Conservation (phyloP, 2,797 vertebrate genomes). For the Melopsittacus undulatus region DNA sequence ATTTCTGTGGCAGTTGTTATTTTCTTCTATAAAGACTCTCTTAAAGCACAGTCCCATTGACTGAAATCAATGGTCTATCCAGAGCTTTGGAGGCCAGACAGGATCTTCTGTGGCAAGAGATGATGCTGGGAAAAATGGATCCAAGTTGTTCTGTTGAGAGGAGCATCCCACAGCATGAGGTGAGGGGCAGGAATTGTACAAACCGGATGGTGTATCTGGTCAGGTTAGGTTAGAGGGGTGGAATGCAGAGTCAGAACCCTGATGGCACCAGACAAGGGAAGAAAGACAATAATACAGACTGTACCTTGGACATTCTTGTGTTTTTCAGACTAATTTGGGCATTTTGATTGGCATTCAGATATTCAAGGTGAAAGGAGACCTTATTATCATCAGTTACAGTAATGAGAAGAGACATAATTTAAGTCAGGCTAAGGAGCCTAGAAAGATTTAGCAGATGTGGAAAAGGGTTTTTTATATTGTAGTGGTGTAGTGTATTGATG, state of each 20-base stretch:
- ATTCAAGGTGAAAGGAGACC: neutral
- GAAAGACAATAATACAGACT: neutral
- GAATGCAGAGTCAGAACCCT: neutral
- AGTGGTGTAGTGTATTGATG: too few species aligned
- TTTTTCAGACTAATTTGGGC: neutral
- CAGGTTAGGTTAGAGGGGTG: neutral
- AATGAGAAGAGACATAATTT: neutral
- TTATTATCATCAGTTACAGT: neutral
- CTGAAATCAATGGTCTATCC: neutral
- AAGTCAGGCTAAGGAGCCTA: neutral
- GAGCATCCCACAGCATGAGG: neutral
- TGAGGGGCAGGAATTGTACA: neutral
- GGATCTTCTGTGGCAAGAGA: neutral
- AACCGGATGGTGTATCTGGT: too few species aligned
- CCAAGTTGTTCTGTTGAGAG: neutral
- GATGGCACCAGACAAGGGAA: accelerated
- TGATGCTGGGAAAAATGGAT: neutral
- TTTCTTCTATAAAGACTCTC: neutral
- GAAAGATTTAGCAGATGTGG: neutral
- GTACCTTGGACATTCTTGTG: neutral
- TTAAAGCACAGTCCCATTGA: neutral
- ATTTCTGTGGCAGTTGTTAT: neutral
- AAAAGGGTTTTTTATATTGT: neutral
- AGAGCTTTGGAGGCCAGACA: neutral
- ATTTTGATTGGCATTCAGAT: neutral